These are phyloP conservation scores for Atherinomorus stipes DNA, from an alignment of 2,113 vertebrate species.

Conservation along the genomic window DNA sequence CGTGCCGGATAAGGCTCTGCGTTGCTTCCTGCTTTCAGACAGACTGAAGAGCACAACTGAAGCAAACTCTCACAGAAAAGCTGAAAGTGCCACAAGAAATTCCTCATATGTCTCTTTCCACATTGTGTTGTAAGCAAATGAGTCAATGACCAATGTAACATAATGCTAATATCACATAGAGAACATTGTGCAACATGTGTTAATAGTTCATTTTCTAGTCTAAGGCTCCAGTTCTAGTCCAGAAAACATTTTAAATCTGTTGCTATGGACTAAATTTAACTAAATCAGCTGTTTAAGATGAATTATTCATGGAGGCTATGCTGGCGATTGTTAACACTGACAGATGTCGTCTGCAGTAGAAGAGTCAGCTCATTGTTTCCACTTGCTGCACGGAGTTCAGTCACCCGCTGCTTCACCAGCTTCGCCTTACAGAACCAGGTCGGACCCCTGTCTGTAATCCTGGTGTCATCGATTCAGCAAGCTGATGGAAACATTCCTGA, in stretches of 20 bases:
- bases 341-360: not conserved
- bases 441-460: too few relatives aligned
- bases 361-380: not conserved
- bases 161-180: too few relatives aligned
- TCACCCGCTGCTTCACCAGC: too few relatives aligned
- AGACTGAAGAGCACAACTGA: not conserved
- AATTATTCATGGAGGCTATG: conserved; percentile 25
- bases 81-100: too few relatives aligned
- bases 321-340: too few relatives aligned
- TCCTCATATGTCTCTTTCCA: too few relatives aligned
- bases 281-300: conserved; percentile 14
- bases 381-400: not conserved
- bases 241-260: conserved; percentile 32
- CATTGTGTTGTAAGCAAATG: conserved; percentile 6
- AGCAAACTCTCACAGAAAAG: not conserved
- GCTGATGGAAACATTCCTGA: too few relatives aligned
- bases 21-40: not conserved
- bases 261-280: conserved; percentile 28
- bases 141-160: too few relatives aligned
- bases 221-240: conserved; percentile 25
- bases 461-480: too few relatives aligned
- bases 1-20: not conserved
- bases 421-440: too few relatives aligned
- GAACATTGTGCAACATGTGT: too few relatives aligned
- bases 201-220: too few relatives aligned